phyloP scores from a whole-genome alignment of 2,113 vertebrate species.

The Struthio camelus region DNA sequence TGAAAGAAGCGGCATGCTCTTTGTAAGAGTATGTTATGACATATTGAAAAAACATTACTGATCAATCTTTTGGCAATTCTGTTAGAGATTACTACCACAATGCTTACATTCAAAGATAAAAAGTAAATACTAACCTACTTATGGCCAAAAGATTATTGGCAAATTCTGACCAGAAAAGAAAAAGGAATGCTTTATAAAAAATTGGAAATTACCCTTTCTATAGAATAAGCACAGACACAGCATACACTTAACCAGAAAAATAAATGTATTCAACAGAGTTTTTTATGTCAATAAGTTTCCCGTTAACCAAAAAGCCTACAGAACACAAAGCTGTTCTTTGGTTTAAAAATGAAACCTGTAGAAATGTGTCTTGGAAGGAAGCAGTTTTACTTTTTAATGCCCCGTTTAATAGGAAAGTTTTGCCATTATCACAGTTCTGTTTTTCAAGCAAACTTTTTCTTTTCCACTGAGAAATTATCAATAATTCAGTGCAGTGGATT shows the following conservation, averaged over 20 bases:
- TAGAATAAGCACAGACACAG: background rate
- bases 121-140: background rate
- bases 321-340: background rate
- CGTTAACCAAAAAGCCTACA: background rate
- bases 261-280: background rate
- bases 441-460: background rate
- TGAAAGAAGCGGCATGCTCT: accelerated
- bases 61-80: accelerated
- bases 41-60: background rate
- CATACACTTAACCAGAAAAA: background rate
- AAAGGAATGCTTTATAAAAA: background rate
- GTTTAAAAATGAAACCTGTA: accelerated
- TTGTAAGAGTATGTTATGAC: background rate
- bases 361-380: background rate
- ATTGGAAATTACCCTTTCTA: background rate
- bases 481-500: too few relatives aligned
- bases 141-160: background rate
- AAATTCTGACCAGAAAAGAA: background rate
- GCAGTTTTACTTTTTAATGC: background rate
- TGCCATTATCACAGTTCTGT: background rate
- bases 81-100: background rate
- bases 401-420: background rate
- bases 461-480: too few relatives aligned
- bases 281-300: background rate
- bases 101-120: accelerated